Evolutionary conservation across 1,140 invertebrate genomes (phyloP), one percentile per base, ranked within the genome.

Genomic region (Cyclargus thomasi): DNA sequence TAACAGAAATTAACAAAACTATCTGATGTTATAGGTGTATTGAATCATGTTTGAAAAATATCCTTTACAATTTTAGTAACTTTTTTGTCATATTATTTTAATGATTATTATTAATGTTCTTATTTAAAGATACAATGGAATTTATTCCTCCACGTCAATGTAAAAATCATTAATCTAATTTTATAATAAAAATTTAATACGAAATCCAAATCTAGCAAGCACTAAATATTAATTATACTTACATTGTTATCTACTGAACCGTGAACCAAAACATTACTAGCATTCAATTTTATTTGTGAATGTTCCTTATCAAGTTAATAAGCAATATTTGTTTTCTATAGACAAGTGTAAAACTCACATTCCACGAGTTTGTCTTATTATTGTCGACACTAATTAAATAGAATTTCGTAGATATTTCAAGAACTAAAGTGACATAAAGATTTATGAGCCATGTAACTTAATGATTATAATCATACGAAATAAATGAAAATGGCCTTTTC

Each of bases 401-500:
- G 53, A 47, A 47, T 47, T 47, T 47, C 39, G 39, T 8, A 47
- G 53, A 55, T 20, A 18, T 20, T 55, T 55, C 18, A 5, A 20
- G n/a, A 55, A 20, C 7, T 20, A 18, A 18, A 55, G 53, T 18
- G 53, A 55, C 53, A 20, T 55, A 17, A 55, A 55, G 53, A 55
- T 17, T 55, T 55, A 55, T 55, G 53, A 20, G 16, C n/a, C 53
- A 55, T 20, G 53, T 20, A 55, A 20, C 16, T 18, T 55, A 18
- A 20, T 55, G 53, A 55, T 55, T 17, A 10, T 55, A 55, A 55
- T 55, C 53, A 20, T 20, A 55, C n/a, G 53, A 18, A 55, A 55
- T 20, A 55, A 55, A 55, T 55, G 53, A 55, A 55, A 55, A 55
- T 55, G 53, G n/a, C 1, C 53, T 55, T 55, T 55, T 47, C 18